Conservation (phyloP, 2,888 invertebrate genomes). For the Watsonalla cultraria region DNA sequence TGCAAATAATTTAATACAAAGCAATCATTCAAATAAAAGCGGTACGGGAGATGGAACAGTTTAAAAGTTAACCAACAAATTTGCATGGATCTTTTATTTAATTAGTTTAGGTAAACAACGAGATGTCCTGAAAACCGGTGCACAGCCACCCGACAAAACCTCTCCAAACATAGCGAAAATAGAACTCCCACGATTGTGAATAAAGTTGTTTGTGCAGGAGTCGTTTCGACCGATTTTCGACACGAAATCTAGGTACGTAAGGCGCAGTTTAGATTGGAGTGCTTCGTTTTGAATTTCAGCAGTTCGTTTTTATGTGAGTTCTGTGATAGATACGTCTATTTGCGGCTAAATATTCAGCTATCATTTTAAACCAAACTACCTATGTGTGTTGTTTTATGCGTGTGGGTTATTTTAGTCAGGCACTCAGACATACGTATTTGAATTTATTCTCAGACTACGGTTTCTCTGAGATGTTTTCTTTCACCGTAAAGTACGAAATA, state of each 20-base stretch:
- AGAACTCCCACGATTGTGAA: conserved; percentile 2
- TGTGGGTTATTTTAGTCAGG: no score
- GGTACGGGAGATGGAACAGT: conserved; percentile 21
- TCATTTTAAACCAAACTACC: no score
- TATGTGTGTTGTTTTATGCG: no score
- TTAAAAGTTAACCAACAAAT: conserved; percentile 34
- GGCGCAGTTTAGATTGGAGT: not conserved
- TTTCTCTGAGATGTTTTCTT: no score
- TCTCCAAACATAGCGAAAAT: conserved; percentile 18
- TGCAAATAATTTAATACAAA: not conserved
- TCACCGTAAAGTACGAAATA: no score
- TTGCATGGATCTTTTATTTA: conserved; percentile 38
- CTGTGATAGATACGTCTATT: not conserved
- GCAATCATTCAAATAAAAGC: not conserved
- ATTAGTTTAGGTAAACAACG: conserved; percentile 36
- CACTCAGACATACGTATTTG: no score
- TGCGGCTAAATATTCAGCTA: not conserved
- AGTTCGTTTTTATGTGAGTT: not conserved
- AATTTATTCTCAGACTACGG: no score
- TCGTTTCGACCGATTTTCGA: not conserved
- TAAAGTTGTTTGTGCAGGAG: conserved; percentile 4
- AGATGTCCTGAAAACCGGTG: conserved; percentile 26
- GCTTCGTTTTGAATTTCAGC: not conserved
- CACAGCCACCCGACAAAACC: conserved; percentile 10
- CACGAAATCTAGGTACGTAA: not conserved